Conservation (phyloP, 2,113 vertebrate species). For the Propithecus coquereli region DNA sequence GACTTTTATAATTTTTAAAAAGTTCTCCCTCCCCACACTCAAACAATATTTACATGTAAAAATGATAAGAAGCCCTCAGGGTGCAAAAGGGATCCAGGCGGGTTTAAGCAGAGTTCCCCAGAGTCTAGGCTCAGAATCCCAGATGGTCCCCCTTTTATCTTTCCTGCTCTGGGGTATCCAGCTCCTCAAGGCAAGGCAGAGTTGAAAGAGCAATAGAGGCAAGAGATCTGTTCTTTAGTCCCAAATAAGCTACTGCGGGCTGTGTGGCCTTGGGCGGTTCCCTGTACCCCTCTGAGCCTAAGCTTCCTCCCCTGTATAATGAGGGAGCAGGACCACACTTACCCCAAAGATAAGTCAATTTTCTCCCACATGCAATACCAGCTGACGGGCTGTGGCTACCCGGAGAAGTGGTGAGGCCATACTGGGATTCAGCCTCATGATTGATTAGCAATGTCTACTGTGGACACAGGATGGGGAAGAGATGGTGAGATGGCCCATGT, state of each 20-base stretch:
- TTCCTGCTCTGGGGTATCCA: not conserved
- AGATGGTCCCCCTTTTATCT: not conserved
- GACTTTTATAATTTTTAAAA: not conserved
- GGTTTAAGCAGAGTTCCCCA: not conserved
- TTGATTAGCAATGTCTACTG: not conserved
- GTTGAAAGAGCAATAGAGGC: not conserved
- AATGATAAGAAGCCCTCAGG: not conserved
- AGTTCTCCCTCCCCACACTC: not conserved
- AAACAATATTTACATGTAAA: not conserved
- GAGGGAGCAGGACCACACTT: not conserved
- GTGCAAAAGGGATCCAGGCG: not conserved
- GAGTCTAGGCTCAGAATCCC: slow-evolving; percentile 13
- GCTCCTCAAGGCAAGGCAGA: not conserved
- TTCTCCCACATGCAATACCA: not conserved
- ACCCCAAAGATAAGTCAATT: not conserved
- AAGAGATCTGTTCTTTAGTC: not conserved
- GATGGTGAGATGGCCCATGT: not conserved
- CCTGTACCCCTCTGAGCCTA: not conserved
- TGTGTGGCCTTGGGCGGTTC: not conserved
- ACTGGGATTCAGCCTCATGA: not conserved
- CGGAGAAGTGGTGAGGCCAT: not conserved
- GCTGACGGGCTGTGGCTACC: not conserved
- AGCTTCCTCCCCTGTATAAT: not conserved
- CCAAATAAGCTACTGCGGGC: not conserved
- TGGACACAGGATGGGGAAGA: not conserved